phyloP scores from a whole-genome alignment of 2,797 vertebrate species.

The Carcharodon carcharias region DNA sequence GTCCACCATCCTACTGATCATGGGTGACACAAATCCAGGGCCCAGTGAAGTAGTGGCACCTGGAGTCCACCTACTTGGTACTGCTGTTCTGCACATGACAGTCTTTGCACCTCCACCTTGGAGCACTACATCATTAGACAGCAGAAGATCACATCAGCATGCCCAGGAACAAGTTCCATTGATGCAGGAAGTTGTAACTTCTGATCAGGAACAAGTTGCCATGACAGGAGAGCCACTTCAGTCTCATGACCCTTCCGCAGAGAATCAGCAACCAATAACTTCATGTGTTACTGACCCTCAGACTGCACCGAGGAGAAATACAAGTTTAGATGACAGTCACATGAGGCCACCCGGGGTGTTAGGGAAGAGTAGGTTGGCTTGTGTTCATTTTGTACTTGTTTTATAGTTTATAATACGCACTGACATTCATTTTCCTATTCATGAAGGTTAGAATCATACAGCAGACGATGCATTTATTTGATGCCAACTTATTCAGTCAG shows the following conservation, averaged over 20 bases:
- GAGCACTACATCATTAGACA: not conserved
- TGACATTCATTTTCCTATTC: not conserved
- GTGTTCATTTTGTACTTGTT: not conserved
- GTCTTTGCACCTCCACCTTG: not conserved
- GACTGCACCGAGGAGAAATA: not conserved
- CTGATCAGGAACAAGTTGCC: not conserved
- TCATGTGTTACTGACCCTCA: not conserved
- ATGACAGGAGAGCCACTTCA: not conserved
- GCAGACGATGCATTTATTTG: not conserved
- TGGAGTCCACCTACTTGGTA: not conserved
- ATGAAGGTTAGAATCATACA: not conserved
- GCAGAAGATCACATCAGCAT: not conserved
- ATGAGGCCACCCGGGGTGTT: not conserved
- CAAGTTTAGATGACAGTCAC: not conserved
- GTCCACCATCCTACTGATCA: not conserved
- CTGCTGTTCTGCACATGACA: not conserved
- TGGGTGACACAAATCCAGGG: not conserved
- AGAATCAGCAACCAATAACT: not conserved
- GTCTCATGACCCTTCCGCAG: not conserved
- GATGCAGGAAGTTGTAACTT: not conserved
- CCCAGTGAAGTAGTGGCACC: not conserved
- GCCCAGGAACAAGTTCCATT: not conserved
- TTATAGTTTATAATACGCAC: not conserved
- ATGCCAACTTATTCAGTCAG: not conserved
- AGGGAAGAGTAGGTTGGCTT: not conserved